Evolutionary conservation across 1,140 invertebrate genomes (phyloP).

Genomic region (Thaumetopoea pityocampa): DNA sequence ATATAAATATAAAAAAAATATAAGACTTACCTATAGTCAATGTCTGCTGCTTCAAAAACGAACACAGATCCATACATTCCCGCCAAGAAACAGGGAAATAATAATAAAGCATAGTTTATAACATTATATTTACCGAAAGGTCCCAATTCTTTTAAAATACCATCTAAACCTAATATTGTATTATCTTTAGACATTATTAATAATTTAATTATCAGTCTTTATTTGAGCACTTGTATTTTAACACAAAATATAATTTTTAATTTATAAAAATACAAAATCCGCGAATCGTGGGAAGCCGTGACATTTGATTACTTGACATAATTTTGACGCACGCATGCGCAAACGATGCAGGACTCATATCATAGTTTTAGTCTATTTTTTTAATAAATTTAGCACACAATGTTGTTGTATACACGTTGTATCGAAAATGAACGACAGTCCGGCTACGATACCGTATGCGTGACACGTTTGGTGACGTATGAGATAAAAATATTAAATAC

Average conservation of each 20-base stretch:
- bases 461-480: too few relatives aligned
- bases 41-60: constrained; percentile 59
- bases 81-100: constrained; percentile 61
- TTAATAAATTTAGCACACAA: too few relatives aligned
- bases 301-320: too few relatives aligned
- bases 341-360: too few relatives aligned
- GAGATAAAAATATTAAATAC: too few relatives aligned
- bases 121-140: constrained; percentile 61
- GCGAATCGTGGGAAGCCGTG: too few relatives aligned
- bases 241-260: constrained; percentile 2
- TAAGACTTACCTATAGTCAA: constrained; percentile 52
- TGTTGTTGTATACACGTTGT: too few relatives aligned
- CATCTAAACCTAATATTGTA: constrained; percentile 36
- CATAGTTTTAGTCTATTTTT: too few relatives aligned
- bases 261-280: constrained; percentile 10
- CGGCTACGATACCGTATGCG: too few relatives aligned
- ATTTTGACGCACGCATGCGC: too few relatives aligned
- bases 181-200: constrained; percentile 37
- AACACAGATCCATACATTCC: constrained; percentile 62
- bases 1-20: constrained; percentile 6
- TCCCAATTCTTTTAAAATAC: constrained; percentile 45
- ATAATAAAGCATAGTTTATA: constrained; percentile 55
- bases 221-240: constrained; percentile 10
- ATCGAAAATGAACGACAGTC: too few relatives aligned
- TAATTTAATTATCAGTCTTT: constrained; percentile 13